Conservation (phyloP, 2,888 invertebrate genomes). For the Omphaloscelis lunosa region DNA sequence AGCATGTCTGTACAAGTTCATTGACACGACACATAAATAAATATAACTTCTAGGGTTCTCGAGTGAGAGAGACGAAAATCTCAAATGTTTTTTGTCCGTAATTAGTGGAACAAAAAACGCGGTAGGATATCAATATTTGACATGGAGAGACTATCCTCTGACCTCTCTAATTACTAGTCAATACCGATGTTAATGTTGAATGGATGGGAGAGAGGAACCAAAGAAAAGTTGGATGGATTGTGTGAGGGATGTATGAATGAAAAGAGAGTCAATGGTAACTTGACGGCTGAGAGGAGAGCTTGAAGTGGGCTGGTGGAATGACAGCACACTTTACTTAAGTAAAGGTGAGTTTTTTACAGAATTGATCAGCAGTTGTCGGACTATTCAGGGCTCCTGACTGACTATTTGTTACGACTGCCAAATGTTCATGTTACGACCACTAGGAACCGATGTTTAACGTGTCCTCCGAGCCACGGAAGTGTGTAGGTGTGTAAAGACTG, state of each 20-base stretch:
- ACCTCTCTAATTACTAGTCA: constrained; percentile 28
- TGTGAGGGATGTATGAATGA: background rate
- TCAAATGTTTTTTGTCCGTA: constrained; percentile 32
- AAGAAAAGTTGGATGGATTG: background rate
- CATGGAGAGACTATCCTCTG: constrained; percentile 5
- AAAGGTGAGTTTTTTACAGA: background rate
- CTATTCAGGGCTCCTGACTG: background rate
- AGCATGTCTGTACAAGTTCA: constrained; percentile 50
- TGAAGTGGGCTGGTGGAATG: background rate
- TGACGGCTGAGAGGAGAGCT: background rate
- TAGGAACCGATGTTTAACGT: background rate
- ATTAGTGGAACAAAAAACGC: constrained; percentile 37
- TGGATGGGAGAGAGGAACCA: background rate
- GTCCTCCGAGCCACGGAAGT: no score
- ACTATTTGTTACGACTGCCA: no score
- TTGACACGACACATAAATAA: constrained; percentile 40
- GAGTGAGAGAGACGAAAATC: constrained; percentile 1
- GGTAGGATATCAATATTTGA: constrained; percentile 23
- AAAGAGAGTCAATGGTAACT: background rate
- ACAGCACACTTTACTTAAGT: background rate
- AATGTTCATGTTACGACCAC: background rate
- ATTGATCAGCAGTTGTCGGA: background rate
- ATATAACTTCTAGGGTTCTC: constrained; percentile 33
- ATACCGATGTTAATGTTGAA: background rate
- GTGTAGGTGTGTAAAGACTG: background rate